A percentile compares a stretch with the other conserved stretches of the same genome.
These are phyloP conservation scores for Phymanthus crucifer DNA, from an alignment of 92 coral and sea anemone genomes.

Conservation along the genomic window DNA sequence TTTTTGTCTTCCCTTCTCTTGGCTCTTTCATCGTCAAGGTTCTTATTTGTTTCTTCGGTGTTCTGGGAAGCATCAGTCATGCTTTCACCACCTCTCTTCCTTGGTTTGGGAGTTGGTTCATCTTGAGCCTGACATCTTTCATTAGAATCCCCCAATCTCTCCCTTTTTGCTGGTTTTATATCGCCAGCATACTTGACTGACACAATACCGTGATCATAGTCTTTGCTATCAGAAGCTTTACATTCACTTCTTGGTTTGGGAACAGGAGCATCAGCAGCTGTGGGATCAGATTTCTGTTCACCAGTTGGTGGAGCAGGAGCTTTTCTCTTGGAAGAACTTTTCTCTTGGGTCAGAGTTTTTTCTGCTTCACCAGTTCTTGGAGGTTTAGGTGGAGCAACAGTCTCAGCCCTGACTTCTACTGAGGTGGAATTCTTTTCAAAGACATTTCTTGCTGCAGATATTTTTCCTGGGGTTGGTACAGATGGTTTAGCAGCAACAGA, in stretches of 20 bases:
- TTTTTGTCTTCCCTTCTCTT: constrained; percentile 12
- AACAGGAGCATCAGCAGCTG: neutral
- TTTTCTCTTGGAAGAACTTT: constrained; percentile 59
- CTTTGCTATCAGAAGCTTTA: neutral
- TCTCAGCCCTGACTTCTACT: neutral
- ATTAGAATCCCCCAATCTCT: constrained; percentile 30
- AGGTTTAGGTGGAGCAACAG: constrained; percentile 76
- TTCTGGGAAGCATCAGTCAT: constrained; percentile 11
- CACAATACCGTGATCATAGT: constrained; percentile 24
- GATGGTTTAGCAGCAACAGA: constrained; percentile 6
- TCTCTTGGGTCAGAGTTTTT: constrained; percentile 17
- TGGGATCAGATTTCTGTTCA: neutral
- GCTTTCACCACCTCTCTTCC: constrained; percentile 25
- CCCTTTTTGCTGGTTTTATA: constrained; percentile 48
- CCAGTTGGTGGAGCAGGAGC: constrained; percentile 73
- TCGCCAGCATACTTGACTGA: constrained; percentile 34
- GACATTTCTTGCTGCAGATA: constrained; percentile 50
- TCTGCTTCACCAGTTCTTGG: constrained; percentile 57
- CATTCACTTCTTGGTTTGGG: constrained; percentile 19
- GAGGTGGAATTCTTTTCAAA: constrained; percentile 58
- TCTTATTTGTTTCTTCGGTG: neutral
- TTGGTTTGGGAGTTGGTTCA: constrained; percentile 53
- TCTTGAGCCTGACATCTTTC: constrained; percentile 13
- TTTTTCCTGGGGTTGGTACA: constrained; percentile 59
- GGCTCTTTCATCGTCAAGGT: constrained; percentile 15